Base-by-base conservation (phyloP, 2,113 vertebrate genomes). In the Dinomys branickii region DNA sequence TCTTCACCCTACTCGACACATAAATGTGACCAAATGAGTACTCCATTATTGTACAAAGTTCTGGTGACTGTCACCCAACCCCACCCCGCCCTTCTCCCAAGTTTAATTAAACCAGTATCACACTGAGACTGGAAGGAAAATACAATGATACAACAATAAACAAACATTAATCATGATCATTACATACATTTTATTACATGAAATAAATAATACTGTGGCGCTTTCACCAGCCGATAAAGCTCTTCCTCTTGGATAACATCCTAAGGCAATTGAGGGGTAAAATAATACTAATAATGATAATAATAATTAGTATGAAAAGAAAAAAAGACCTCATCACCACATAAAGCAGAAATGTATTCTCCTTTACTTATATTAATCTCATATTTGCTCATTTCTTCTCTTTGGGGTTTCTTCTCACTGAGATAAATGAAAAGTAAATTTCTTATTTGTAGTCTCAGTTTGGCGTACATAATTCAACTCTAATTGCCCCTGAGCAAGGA, bases 151-250 rank as follows among this genome's bases (percentile, higher is more conserved):
- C 97, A 94, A 95, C 94, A 97, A 97, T 97, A 97, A 97, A 97
- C 47, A 41, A 94, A 81, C 81, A 98, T 97, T 5, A 30, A 91
- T 96, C 91, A 97, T 95, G 97, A 97, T 71, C 75, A 97, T 96
- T 97, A 83, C 93, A 97, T 97, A 97, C 86, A 97, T 98, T 98
- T 98, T 98, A 98, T 98, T 97, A 97, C 97, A 96, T 97, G 97
- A 97, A 98, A 97, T 97, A 97, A 97, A 98, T 95, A 97, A 97
- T 93, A 96, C 97, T 3, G 90, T 94, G 80, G 94, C 1, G 30
- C 94, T 89, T 47, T 92, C 94, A 52, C 85, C 95, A 93, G 96
- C 91, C 54, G 33, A 90, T 95, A 89, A 52, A 95, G 92, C 61
- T 80, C 96, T 98, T 97, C 90, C 82, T 90, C 90, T 97, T 98